Base-by-base conservation (phyloP, 2,888 invertebrate species). In the Acleris laterana region DNA sequence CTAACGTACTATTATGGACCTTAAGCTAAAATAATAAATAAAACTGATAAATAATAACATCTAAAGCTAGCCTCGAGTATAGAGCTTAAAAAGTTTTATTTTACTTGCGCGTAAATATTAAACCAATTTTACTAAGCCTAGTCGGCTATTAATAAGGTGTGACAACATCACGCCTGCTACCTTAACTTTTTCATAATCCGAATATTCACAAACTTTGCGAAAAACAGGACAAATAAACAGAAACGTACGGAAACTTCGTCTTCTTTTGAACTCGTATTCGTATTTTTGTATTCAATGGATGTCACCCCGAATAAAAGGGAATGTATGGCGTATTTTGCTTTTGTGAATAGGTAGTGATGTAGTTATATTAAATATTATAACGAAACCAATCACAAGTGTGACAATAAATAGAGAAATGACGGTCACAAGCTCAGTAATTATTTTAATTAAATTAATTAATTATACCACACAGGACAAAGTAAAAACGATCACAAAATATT, bases 201-300 rank as follows among this genome's bases (percentile, higher is more conserved):
- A 60, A 65, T 65, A 50, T 65, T 46, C 50, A 19, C 22, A 25
- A 58, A 53, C 46, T 53, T 63, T 42, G 38, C 25, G 50, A 44
- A 59, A 44, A 50, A 61, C 55, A 57, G 59, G 56, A 68, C 51
- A 57, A 63, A 68, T 57, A 64, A 64, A 68, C 64, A 52, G 50
- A 53, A 60, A 9, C 56, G 42, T 66, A 50, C 32, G 53, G 32
- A 62, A 66, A 62, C 63, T 67, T 50, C 42, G 46, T 42, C 56
- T 63, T 68, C 57, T 56, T 59, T 65, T 61, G 63, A 63, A 62
- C 53, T 63, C 25, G 17, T 42, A n/a, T 63, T 28, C 56, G 59
- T 60, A 56, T 50, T 69, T 70, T 69, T 56, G 69, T 70, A 69
- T 71, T 72, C 71, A 69, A 32, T 50, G 63, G 58, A 48, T 63